Evolutionary conservation across 2,113 vertebrate species (phyloP).

Genomic region (Turnix velox): DNA sequence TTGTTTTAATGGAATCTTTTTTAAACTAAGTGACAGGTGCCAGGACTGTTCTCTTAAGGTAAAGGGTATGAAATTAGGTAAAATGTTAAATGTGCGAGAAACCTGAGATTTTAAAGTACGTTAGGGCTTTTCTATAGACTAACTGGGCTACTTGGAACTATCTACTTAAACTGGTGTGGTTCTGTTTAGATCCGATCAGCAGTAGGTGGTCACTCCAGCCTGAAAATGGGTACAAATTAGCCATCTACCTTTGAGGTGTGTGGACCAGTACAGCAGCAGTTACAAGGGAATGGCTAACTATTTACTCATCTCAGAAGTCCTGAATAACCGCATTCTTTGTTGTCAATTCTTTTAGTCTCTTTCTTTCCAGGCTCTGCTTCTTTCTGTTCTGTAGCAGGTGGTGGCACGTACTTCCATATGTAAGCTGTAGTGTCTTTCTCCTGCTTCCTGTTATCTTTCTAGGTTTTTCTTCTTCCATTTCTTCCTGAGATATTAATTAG

Average conservation of each 20-base stretch:
- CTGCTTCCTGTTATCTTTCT: slow-evolving; percentile 9
- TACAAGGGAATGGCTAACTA: background rate
- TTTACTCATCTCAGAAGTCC: slow-evolving; percentile 5
- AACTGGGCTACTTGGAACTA: background rate
- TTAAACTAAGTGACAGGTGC: background rate
- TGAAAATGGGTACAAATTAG: background rate
- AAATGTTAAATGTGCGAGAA: background rate
- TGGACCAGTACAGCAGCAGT: background rate
- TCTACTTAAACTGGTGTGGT: background rate
- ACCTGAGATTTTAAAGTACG: background rate
- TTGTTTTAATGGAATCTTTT: background rate
- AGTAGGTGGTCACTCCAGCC: background rate
- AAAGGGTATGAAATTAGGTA: background rate
- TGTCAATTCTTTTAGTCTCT: slow-evolving; percentile 4
- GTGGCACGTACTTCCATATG: background rate
- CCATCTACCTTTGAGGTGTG: background rate
- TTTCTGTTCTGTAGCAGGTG: background rate
- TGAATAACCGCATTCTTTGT: slow-evolving; percentile 50
- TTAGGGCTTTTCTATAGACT: background rate
- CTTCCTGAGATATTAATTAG: background rate
- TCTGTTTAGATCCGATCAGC: background rate
- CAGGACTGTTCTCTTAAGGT: background rate
- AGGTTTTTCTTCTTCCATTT: background rate
- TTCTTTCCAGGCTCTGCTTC: background rate
- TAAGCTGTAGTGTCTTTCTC: background rate